A percentile compares a stretch with the other conserved stretches of the same genome.
These are phyloP conservation scores for Eupithecia inturbata DNA, from an alignment of 2,888 invertebrate genomes.

Conservation along the genomic window DNA sequence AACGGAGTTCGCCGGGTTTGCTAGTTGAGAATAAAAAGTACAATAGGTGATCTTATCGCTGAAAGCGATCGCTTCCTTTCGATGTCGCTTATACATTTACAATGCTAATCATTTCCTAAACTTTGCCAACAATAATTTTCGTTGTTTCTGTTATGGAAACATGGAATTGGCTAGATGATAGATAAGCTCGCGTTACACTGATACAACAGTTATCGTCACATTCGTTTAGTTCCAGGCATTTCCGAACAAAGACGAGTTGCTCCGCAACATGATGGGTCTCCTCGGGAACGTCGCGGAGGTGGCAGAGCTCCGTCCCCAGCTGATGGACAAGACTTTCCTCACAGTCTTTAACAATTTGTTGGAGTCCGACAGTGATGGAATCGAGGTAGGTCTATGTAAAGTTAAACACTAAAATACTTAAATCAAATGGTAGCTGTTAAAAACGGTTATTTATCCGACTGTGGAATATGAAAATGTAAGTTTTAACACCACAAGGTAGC, in stretches of 20 bases:
- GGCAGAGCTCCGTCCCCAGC: slow-evolving; percentile 88
- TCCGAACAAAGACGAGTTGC: slow-evolving; percentile 93
- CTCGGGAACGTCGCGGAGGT: slow-evolving; percentile 99
- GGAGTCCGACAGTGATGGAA: slow-evolving; percentile 94
- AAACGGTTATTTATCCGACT: background rate
- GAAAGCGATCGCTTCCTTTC: no score
- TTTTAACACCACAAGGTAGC: background rate
- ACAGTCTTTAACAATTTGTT: slow-evolving; percentile 93
- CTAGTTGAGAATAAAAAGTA: no score
- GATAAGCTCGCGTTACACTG: background rate
- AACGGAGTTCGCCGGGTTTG: no score
- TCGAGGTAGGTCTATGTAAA: slow-evolving; percentile 87
- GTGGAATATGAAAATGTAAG: background rate
- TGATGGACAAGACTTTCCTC: slow-evolving; percentile 94
- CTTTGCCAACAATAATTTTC: background rate
- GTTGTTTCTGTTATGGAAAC: background rate
- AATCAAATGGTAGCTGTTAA: no score
- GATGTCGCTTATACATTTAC: no score
- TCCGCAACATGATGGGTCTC: slow-evolving; percentile 99
- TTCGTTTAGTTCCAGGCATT: slow-evolving; percentile 86
- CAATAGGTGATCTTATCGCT: no score
- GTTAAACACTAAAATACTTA: background rate
- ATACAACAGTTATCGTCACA: slow-evolving; percentile 14
- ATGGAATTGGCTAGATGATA: background rate
- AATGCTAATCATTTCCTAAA: no score